phyloP scores from a whole-genome alignment of 2,113 vertebrate genomes.

The Phylloscopus trochiloides region DNA sequence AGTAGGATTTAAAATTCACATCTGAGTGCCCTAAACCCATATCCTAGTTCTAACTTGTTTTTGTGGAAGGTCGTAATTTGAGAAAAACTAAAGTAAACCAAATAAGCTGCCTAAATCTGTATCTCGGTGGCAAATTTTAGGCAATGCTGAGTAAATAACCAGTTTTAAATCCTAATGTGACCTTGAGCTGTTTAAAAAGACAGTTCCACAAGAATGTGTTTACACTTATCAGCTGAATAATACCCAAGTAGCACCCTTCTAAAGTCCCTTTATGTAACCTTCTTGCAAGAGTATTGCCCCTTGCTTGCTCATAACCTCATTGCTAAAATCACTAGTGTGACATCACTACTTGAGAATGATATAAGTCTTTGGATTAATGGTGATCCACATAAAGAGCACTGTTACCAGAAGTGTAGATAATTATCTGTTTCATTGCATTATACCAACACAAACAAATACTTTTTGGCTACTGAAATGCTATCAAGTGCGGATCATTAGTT shows the following conservation, averaged over 20 bases:
- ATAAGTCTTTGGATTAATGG: not conserved
- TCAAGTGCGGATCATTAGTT: not conserved
- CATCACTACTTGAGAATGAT: not conserved
- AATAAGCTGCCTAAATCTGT: not conserved
- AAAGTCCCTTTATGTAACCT: not conserved
- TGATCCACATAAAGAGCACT: not conserved
- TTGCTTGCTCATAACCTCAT: not conserved
- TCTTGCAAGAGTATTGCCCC: not conserved
- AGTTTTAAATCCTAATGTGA: not conserved
- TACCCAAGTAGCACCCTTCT: not conserved
- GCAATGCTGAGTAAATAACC: not conserved
- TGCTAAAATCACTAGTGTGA: not conserved
- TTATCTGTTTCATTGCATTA: not conserved
- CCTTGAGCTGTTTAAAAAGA: not conserved
- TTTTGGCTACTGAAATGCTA: conserved; percentile 20
- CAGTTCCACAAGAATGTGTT: not conserved
- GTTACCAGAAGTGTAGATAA: not conserved
- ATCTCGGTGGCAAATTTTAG: not conserved
- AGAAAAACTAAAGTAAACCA: not conserved
- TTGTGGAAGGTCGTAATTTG: not conserved
- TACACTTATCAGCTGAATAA: not conserved
- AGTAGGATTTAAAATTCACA: not conserved
- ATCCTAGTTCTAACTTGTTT: not conserved
- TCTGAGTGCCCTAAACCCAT: not conserved
- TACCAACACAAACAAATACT: conserved; percentile 1